A percentile compares a stretch with the other conserved stretches of the same genome.
Evolutionary conservation across 37 sponge, comb jelly and placozoan species (phyloP).

Genomic region (Bolinopsis microptera): DNA sequence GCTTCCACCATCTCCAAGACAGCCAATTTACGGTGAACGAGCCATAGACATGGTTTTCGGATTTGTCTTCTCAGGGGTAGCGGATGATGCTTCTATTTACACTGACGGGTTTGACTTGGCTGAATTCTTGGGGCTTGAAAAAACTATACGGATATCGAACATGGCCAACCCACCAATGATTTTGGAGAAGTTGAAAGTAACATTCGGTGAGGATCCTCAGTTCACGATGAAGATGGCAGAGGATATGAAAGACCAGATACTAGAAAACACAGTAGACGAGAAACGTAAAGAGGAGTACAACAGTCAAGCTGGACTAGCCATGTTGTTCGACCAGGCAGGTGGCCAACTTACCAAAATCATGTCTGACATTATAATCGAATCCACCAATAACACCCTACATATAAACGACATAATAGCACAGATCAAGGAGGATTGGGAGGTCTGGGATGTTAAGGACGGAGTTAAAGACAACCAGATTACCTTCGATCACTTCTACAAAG

Average conservation of each 20-base stretch:
- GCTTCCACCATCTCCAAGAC: slow-evolving; percentile 41
- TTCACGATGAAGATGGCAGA: slow-evolving; percentile 61
- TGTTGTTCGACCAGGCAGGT: slow-evolving; percentile 69
- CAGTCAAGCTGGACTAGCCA: slow-evolving; percentile 67
- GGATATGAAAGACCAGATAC: slow-evolving; percentile 66
- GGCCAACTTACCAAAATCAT: not conserved
- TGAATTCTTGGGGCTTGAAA: slow-evolving; percentile 64
- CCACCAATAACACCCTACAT: not conserved
- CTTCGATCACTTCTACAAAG: not conserved
- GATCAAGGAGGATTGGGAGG: not conserved
- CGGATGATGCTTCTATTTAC: not conserved
- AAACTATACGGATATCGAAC: slow-evolving; percentile 65
- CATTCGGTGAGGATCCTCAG: slow-evolving; percentile 66
- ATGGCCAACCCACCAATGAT: slow-evolving; percentile 66
- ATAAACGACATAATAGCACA: not conserved
- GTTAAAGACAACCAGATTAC: not conserved
- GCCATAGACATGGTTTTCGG: slow-evolving; percentile 66
- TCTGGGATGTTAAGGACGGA: not conserved
- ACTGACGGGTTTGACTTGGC: slow-evolving; percentile 64
- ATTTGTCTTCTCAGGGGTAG: not conserved
- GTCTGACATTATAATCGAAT: not conserved
- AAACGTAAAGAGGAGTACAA: slow-evolving; percentile 71
- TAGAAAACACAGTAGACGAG: slow-evolving; percentile 40
- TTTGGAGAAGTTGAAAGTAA: not conserved
- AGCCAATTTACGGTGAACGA: slow-evolving; percentile 68